Evolutionary conservation across 2,797 vertebrate species (phyloP), one percentile per base, ranked within the genome.

Genomic region (Poliocrania exsul): DNA sequence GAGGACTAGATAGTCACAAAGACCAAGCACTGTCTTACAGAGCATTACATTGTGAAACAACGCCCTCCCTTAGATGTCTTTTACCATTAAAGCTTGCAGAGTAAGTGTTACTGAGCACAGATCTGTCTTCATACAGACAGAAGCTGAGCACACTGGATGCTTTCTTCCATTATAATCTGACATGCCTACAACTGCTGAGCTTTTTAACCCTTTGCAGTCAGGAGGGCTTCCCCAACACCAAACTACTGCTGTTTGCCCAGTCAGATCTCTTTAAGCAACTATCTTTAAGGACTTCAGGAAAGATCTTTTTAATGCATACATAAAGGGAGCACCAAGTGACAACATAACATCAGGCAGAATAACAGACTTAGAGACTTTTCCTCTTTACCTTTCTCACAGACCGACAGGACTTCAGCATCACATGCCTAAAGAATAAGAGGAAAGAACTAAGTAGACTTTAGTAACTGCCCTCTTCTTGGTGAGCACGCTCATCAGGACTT

Each of bases 371-470:
- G 2, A 62, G 49, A 91, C 40, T 74, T 73, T 60, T 81, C 44
- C 51, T 93, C 29, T 67, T 95, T 97, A 97, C 97, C 97, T 97
- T 97, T 97, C 67, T 97, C 90, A 81, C 97, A 97, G 80, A 88
- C 6, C 5, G 85, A 91, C 77, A 97, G 80, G 37, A 97, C 35
- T 92, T 97, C 97, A 89, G 81, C 65, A 92, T 97, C 95, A 60
- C 97, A 97, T 13, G 96, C 96, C 97, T 97, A 78, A 54, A 93
- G 42, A 83, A 51, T 12, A 95, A 96, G 33, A 90, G 16, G 28
- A 92, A 86, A 92, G n/a, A 94, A 74, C n/a, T 29, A 64, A 88
- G 38, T 4, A 73, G 65, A 67, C 26, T 72, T 83, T 11, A 70
- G n/a, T 35, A 71, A 64, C 35, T 37, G 61, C n/a, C 40, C 23